These are phyloP conservation scores for Sanderia malayensis DNA, from an alignment of 30 jellyfish, hydroid and myxozoan genomes.

Conservation along the genomic window DNA sequence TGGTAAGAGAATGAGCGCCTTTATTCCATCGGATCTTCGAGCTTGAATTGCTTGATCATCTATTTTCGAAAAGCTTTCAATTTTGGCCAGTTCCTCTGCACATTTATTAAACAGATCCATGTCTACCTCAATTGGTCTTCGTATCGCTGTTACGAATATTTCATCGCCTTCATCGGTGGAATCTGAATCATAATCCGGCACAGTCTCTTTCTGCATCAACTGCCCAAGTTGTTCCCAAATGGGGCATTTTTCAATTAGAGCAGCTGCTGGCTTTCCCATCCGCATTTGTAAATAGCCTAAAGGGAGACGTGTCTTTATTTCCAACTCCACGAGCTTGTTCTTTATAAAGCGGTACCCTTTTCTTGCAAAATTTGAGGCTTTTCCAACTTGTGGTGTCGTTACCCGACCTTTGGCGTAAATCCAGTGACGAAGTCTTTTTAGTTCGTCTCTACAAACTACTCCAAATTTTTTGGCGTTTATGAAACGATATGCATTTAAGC, in stretches of 20 bases:
- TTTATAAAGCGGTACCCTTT: background rate
- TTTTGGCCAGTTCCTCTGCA: background rate
- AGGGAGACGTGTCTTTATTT: background rate
- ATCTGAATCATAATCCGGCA: background rate
- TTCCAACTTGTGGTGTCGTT: background rate
- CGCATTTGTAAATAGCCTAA: background rate
- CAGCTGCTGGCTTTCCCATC: background rate
- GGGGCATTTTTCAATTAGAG: background rate
- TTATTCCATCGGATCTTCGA: background rate
- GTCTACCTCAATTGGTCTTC: background rate
- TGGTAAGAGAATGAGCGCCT: background rate
- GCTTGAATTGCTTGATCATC: background rate
- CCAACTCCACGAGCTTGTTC: background rate
- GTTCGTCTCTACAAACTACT: background rate
- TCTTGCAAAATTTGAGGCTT: background rate
- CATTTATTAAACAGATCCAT: background rate
- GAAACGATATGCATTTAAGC: background rate
- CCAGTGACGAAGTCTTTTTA: background rate
- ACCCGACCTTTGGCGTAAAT: background rate
- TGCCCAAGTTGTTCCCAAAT: background rate
- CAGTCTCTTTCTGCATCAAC: background rate
- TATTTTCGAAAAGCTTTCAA: background rate
- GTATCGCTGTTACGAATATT: no score
- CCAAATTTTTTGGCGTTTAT: background rate
- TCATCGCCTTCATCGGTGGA: background rate